Evolutionary conservation across 2,113 vertebrate species (phyloP).

Genomic region (Promerops cafer): DNA sequence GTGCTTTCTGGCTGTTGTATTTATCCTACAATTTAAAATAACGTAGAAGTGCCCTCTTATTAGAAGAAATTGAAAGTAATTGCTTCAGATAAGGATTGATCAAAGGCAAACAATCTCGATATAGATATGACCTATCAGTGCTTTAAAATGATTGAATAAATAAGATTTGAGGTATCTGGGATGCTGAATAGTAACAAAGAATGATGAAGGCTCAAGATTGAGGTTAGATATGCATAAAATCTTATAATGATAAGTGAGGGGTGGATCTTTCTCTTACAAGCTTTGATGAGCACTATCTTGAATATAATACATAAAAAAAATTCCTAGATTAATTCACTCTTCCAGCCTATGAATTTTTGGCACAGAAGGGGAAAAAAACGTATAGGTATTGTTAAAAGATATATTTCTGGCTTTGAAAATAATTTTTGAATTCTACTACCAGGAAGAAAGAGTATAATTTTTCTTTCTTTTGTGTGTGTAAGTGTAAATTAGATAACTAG

Average conservation of each 20-base stretch:
- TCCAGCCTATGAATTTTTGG: neutral
- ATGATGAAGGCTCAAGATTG: neutral
- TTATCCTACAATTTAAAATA: neutral
- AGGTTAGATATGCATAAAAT: neutral
- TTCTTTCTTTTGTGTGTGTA: neutral
- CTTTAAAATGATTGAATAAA: neutral
- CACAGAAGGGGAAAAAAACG: neutral
- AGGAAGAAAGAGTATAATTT: neutral
- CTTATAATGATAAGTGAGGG: neutral
- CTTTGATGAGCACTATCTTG: neutral
- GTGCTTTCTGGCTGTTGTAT: neutral
- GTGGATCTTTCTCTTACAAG: neutral
- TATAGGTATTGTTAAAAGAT: neutral
- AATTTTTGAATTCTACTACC: neutral
- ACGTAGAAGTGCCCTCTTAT: neutral
- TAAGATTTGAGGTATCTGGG: neutral
- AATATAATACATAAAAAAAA: neutral
- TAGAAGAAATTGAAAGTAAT: neutral
- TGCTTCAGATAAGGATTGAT: neutral
- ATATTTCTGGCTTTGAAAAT: neutral
- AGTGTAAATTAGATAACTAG: neutral
- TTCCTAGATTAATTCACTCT: neutral
- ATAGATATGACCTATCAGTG: neutral
- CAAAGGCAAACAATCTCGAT: neutral
- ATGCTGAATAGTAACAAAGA: neutral